Evolutionary conservation across 2,113 vertebrate genomes (phyloP), one percentile per base, ranked within the genome.

Genomic region (Asarcornis scutulata): DNA sequence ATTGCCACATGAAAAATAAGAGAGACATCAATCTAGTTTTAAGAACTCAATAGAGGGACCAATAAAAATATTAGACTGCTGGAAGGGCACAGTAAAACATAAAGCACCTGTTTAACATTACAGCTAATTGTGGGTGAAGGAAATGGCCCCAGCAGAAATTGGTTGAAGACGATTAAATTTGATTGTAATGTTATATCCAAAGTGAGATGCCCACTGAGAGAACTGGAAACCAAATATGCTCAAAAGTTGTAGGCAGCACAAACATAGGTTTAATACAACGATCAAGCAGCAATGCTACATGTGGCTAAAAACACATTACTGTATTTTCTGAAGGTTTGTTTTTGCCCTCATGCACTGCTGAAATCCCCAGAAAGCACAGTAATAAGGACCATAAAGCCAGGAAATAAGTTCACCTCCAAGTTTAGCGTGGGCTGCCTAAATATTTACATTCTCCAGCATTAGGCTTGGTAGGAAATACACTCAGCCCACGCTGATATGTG

Each of bases 31-130:
- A 77, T 83, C 87, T 83, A 42, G 8, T 46, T 95, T 95, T 88
- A 91, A 17, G 0, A 83, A 94, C 40, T 67, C 44, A 66, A 29
- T 17, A 82, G 78, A 88, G 40, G 31, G 53, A 89, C 78, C 75
- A 89, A 89, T 95, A 93, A 92, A 95, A 94, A 73, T 83, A 94
- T 77, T 63, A 83, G 75, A 76, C 75, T 89, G 78, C 78, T 62
- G 63, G 67, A 89, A 95, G 91, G 72, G 62, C 42, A 11, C 75
- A 76, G 55, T 85, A 76, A 93, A 73, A 91, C 78, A 89, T 93
- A 94, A 92, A 93, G 58, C 91, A 95, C 89, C 87, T 95, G 78
- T 60, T 95, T 94, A 94, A 83, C 84, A 67, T 87, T 85, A 85
- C 59, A 76, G 72, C 42, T 95, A 95, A 95, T 95, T 83, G 78